Evolutionary conservation across 1,140 invertebrate genomes (phyloP).

Genomic region (Mycetomoellerius zeteki): DNA sequence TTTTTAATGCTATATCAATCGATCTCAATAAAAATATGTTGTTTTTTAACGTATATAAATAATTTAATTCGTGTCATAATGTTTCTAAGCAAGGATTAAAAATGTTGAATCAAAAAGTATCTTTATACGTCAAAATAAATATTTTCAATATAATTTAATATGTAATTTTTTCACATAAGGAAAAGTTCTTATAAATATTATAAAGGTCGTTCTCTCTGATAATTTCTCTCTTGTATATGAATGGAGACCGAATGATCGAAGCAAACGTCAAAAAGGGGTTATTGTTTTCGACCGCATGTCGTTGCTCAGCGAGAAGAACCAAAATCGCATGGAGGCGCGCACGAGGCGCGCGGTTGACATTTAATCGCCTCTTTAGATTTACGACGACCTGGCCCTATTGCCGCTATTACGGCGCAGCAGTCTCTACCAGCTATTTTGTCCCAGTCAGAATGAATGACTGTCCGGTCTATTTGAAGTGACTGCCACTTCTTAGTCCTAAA

Average conservation of each 20-base stretch:
- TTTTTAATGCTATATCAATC: neutral
- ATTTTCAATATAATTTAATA: neutral
- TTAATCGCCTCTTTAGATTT: constrained; percentile 82
- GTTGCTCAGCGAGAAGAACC: constrained; percentile 51
- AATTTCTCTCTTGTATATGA: neutral
- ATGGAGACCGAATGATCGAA: constrained; percentile 38
- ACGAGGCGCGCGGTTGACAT: constrained; percentile 75
- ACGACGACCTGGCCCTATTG: constrained; percentile 75
- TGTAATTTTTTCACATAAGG: neutral
- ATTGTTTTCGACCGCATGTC: constrained; percentile 78
- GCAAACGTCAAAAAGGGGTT: constrained; percentile 77
- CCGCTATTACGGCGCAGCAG: constrained; percentile 56
- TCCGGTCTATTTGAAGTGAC: constrained; percentile 71
- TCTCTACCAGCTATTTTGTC: constrained; percentile 52
- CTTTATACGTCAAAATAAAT: neutral
- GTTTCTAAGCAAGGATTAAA: neutral
- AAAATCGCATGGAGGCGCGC: constrained; percentile 71
- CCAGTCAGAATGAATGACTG: constrained; percentile 57
- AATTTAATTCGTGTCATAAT: neutral
- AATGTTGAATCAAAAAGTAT: neutral
- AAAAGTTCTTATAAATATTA: neutral
- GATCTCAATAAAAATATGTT: neutral
- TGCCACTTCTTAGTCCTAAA: constrained; percentile 47
- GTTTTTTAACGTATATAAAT: neutral
- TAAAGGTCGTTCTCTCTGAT: neutral